Evolutionary conservation across 2,113 vertebrate genomes (phyloP).

Genomic region (Craseonycteris thonglongyai): DNA sequence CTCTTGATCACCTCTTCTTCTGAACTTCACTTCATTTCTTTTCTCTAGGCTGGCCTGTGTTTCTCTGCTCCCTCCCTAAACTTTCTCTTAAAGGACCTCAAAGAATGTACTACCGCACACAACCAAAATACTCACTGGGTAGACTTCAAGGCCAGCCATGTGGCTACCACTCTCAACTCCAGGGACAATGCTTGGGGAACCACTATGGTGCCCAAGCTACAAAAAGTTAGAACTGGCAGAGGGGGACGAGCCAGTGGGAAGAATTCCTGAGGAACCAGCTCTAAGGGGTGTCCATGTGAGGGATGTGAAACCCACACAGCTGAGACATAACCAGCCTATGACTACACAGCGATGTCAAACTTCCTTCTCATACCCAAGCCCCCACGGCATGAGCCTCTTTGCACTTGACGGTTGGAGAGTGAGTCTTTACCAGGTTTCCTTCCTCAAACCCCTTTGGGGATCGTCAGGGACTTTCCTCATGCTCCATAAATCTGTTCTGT

Average conservation of each 20-base stretch:
- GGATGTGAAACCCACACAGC: background rate
- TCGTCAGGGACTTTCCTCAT: constrained; percentile 11
- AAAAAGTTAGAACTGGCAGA: background rate
- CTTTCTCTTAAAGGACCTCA: background rate
- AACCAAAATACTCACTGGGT: background rate
- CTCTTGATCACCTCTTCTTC: background rate
- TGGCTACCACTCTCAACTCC: too few species aligned
- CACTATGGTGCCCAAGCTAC: background rate
- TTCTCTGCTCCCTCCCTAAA: accelerated
- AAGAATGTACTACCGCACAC: background rate
- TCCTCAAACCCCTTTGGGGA: background rate
- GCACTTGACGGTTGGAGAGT: background rate
- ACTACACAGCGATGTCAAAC: background rate
- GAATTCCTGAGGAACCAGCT: background rate
- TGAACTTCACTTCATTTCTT: background rate
- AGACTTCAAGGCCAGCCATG: background rate
- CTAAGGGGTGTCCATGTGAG: background rate
- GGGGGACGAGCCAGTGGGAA: background rate
- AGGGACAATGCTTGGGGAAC: background rate
- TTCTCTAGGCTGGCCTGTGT: background rate
- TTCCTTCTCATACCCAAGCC: background rate
- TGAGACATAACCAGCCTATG: background rate
- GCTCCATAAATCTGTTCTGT: background rate
- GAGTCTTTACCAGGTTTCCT: background rate
- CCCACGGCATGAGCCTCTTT: background rate